Percentiles rank a stretch among this genome's conserved stretches.
phyloP scores from a whole-genome alignment of 2,888 invertebrate species.

The Agonopterix arenella region DNA sequence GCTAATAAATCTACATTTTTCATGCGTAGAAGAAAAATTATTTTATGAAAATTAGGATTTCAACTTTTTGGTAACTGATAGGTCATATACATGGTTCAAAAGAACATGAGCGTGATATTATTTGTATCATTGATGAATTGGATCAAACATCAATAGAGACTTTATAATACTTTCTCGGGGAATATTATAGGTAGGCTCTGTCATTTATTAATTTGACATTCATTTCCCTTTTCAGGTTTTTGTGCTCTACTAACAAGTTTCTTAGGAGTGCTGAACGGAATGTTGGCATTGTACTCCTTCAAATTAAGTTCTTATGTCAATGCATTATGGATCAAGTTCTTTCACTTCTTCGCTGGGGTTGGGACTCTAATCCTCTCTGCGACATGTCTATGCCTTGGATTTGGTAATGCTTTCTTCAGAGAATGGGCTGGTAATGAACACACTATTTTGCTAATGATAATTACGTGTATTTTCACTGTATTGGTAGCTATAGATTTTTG shows the following conservation, averaged over 20 bases:
- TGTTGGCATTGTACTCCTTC: slow-evolving; percentile 19
- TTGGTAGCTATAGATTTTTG: slow-evolving; percentile 31
- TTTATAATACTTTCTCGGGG: neutral
- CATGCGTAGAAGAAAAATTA: too few relatives aligned
- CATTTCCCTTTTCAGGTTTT: slow-evolving; percentile 28
- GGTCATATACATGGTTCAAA: too few relatives aligned
- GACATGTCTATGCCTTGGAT: slow-evolving; percentile 28
- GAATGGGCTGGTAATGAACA: slow-evolving; percentile 24
- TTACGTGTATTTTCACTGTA: slow-evolving; percentile 21
- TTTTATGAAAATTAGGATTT: too few relatives aligned
- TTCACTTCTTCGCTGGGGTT: slow-evolving; percentile 32
- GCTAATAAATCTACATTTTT: too few relatives aligned
- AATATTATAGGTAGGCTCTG: neutral
- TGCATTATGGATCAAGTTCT: slow-evolving; percentile 18
- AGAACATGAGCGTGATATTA: too few relatives aligned
- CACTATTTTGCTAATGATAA: slow-evolving; percentile 11
- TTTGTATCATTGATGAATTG: too few relatives aligned
- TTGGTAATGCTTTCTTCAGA: slow-evolving; percentile 24
- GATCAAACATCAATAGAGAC: too few relatives aligned
- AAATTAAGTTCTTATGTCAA: slow-evolving; percentile 16
- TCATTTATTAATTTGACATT: neutral
- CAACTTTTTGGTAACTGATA: too few relatives aligned
- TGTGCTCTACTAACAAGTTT: slow-evolving; percentile 25
- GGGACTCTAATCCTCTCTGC: slow-evolving; percentile 26
- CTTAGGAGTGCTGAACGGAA: slow-evolving; percentile 26